Percentiles rank a stretch among this genome's conserved stretches.
These are phyloP conservation scores for Drosophila seclusa DNA, from an alignment of 2,888 invertebrate species.

Conservation along the genomic window DNA sequence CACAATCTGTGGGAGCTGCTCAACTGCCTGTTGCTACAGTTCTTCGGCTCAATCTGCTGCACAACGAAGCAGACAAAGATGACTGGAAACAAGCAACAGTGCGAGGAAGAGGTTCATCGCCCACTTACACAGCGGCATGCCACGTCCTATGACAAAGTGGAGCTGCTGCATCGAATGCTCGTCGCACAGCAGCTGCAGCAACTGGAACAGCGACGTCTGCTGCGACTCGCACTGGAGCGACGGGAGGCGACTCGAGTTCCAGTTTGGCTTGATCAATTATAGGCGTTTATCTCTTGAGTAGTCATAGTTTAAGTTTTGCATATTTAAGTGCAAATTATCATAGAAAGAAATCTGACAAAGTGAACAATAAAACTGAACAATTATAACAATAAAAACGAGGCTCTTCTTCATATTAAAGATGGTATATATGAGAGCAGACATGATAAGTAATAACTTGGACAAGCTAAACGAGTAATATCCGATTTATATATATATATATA, in stretches of 20 bases:
- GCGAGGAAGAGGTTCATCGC: neutral
- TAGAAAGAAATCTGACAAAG: constrained; percentile 30
- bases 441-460: neutral
- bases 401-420: too few relatives aligned
- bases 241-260: constrained; percentile 25
- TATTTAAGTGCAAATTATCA: constrained; percentile 59
- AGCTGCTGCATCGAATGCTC: constrained; percentile 61
- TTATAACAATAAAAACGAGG: neutral
- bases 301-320: constrained; percentile 27
- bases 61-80: neutral
- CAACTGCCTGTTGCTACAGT: constrained; percentile 23
- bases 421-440: neutral
- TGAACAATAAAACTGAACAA: constrained; percentile 32
- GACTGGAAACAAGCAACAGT: constrained; percentile 5
- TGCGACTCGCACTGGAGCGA: constrained; percentile 40
- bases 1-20: constrained; percentile 28
- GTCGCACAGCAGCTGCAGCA: constrained; percentile 60
- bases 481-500: neutral
- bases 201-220: constrained; percentile 52
- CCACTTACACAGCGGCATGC: constrained; percentile 15
- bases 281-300: constrained; percentile 25
- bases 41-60: constrained; percentile 19
- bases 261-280: constrained; percentile 31
- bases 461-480: neutral
- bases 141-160: constrained; percentile 48